Evolutionary conservation across 1,140 invertebrate species (phyloP).

Genomic region (Telenomus remus): DNA sequence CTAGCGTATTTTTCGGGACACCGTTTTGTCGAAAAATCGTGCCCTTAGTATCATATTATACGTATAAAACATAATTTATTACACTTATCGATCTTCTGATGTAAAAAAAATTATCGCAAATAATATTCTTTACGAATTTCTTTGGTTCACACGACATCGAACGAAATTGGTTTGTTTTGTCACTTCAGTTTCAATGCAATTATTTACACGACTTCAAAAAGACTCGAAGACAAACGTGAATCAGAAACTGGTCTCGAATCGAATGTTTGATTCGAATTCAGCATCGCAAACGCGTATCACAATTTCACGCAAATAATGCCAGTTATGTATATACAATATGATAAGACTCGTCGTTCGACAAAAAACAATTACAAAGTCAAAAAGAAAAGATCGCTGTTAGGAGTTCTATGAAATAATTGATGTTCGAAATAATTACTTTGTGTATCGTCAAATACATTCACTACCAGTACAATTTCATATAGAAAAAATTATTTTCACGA

Average conservation of each 20-base stretch:
- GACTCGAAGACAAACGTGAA: background rate
- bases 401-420: too few species aligned
- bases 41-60: slow-evolving; percentile 19
- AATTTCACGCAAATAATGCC: slow-evolving; percentile 34
- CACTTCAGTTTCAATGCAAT: background rate
- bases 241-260: background rate
- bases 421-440: background rate
- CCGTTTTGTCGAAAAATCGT: slow-evolving; percentile 11
- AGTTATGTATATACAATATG: slow-evolving; percentile 12
- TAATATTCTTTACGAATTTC: slow-evolving; percentile 40
- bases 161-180: background rate
- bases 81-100: slow-evolving; percentile 29
- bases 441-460: background rate
- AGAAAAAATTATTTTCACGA: background rate
- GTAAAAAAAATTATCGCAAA: slow-evolving; percentile 35
- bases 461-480: background rate
- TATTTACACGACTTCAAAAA: slow-evolving; percentile 2
- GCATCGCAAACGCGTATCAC: slow-evolving; percentile 31
- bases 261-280: slow-evolving; percentile 32
- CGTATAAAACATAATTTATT: slow-evolving; percentile 44
- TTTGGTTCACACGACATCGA: slow-evolving; percentile 39
- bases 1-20: slow-evolving; percentile 18
- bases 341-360: background rate
- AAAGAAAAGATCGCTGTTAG: too few species aligned
- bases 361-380: too few species aligned